Evolutionary conservation across 2,797 vertebrate species (phyloP).

Genomic region (Falco rusticolus): DNA sequence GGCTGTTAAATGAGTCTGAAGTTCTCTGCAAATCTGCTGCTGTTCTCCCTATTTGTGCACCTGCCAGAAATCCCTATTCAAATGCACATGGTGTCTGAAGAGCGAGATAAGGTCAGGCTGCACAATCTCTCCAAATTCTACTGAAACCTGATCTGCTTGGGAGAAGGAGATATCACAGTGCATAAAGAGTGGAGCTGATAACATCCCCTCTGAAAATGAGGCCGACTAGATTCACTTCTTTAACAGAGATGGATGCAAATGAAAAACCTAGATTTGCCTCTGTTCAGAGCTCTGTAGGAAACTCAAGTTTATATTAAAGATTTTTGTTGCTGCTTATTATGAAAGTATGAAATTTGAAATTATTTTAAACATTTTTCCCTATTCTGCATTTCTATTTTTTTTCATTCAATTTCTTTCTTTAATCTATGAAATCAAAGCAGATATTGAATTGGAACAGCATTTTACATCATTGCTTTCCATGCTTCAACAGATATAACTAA

Average conservation of each 20-base stretch:
- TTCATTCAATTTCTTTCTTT: not conserved
- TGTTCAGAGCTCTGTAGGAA: not conserved
- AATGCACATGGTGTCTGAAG: not conserved
- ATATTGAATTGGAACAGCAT: not conserved
- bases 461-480: not conserved
- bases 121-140: constrained; percentile 7
- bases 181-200: constrained; percentile 4
- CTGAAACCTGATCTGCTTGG: constrained; percentile 11
- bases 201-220: not conserved
- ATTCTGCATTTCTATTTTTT: not conserved
- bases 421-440: not conserved
- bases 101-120: not conserved
- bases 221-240: not conserved
- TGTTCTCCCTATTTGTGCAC: not conserved
- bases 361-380: not conserved
- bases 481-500: not conserved
- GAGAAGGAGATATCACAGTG: not conserved
- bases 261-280: not conserved
- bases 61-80: not conserved
- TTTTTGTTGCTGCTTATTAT: not conserved
- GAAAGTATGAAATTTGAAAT: not conserved
- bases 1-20: not conserved
- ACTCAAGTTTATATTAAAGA: not conserved
- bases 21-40: not conserved
- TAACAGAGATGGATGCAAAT: not conserved